Conservation (phyloP, 2,888 invertebrate genomes). For the Hedya salicella region DNA sequence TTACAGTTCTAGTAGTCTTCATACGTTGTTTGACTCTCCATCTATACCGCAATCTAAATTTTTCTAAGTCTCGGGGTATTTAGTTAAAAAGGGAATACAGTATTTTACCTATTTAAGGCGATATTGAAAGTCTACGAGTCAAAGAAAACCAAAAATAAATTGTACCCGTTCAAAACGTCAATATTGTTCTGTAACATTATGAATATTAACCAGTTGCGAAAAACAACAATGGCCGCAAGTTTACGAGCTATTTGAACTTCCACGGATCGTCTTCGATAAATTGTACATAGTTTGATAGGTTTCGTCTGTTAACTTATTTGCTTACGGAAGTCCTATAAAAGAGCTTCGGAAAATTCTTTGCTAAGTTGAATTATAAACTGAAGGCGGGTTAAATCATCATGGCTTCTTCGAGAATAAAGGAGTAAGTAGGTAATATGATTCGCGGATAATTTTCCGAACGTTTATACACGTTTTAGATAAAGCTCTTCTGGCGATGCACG, state of each 20-base stretch:
- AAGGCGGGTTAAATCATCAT: background rate
- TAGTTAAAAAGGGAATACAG: no score
- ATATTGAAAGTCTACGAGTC: background rate
- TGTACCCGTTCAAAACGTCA: conserved; percentile 9
- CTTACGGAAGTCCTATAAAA: background rate
- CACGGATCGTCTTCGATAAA: conserved; percentile 9
- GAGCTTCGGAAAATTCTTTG: background rate
- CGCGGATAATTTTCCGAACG: no score
- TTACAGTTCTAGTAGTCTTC: no score
- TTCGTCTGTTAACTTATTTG: conserved; percentile 14
- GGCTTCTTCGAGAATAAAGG: background rate
- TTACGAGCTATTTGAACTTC: conserved; percentile 19
- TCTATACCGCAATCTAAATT: no score
- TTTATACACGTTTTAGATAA: no score
- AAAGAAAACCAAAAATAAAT: conserved; percentile 10
- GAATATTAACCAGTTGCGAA: conserved; percentile 24
- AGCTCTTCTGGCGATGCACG: no score
- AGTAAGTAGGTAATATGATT: background rate
- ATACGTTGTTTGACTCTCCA: no score
- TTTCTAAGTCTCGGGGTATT: no score
- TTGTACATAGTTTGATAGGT: conserved; percentile 20
- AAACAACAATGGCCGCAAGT: conserved; percentile 17
- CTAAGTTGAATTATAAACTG: background rate
- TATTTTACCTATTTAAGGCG: no score
- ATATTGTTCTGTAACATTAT: conserved; percentile 25